A percentile compares a stretch with the other conserved stretches of the same genome.
These are phyloP conservation scores for Hesperia comma DNA, from an alignment of 2,888 invertebrate species.

Conservation along the genomic window DNA sequence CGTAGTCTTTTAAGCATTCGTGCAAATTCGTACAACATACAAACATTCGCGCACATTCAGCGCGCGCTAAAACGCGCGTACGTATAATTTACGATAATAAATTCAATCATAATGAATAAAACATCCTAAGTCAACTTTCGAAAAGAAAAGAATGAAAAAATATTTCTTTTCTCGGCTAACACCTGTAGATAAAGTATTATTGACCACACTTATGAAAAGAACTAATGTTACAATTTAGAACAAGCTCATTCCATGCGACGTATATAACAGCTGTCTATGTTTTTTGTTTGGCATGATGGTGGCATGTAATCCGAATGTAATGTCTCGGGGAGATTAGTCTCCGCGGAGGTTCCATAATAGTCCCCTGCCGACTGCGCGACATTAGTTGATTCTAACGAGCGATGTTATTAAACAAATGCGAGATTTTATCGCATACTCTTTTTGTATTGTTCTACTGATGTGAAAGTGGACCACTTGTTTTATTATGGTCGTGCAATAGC, in stretches of 20 bases:
- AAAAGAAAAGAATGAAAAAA: no score
- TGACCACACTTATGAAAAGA: slow-evolving; percentile 3
- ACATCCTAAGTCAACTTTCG: no score
- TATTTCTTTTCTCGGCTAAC: neutral
- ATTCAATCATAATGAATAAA: no score
- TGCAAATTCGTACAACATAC: no score
- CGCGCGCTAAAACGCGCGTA: no score
- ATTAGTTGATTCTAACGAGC: slow-evolving; percentile 77
- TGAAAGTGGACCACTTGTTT: slow-evolving; percentile 65
- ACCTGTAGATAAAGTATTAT: neutral
- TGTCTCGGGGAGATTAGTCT: slow-evolving; percentile 17
- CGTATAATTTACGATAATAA: no score
- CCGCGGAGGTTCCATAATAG: slow-evolving; percentile 60
- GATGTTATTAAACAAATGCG: slow-evolving; percentile 77
- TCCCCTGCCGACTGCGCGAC: slow-evolving; percentile 55
- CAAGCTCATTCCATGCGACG: slow-evolving; percentile 13
- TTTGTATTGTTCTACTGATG: slow-evolving; percentile 61
- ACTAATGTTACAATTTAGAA: slow-evolving; percentile 13
- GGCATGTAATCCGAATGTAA: slow-evolving; percentile 40
- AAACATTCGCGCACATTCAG: no score
- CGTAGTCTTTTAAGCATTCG: no score
- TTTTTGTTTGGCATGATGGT: slow-evolving; percentile 29
- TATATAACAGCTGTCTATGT: slow-evolving; percentile 26
- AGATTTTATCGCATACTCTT: slow-evolving; percentile 74
- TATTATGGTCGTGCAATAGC: slow-evolving; percentile 42